Conservation (phyloP, 2,888 invertebrate genomes). For the Drosophila eohydei region DNA sequence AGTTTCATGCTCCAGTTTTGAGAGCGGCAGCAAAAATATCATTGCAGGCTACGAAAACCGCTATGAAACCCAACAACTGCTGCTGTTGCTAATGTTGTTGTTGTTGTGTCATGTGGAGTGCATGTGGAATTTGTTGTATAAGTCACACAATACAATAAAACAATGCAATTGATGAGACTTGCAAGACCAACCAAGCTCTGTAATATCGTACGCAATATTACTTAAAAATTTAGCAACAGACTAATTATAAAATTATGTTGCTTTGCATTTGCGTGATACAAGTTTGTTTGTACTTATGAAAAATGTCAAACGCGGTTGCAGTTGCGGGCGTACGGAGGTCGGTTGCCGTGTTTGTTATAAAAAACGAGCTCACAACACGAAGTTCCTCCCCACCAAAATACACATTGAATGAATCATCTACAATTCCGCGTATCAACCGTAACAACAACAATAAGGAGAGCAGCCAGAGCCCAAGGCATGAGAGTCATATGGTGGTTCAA, state of each 20-base stretch:
- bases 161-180: slow-evolving; percentile 35
- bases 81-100: slow-evolving; percentile 1
- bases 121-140: slow-evolving; percentile 56
- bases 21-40: slow-evolving; percentile 31
- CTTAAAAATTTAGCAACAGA: slow-evolving; percentile 15
- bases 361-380: slow-evolving; percentile 69
- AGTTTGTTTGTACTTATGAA: slow-evolving; percentile 25
- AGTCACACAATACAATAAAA: slow-evolving; percentile 27
- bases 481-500: slow-evolving; percentile 70
- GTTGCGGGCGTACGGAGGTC: slow-evolving; percentile 20
- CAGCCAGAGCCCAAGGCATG: slow-evolving; percentile 33
- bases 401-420: slow-evolving; percentile 63
- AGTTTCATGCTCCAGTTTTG: slow-evolving; percentile 55
- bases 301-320: slow-evolving; percentile 36
- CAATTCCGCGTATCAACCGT: slow-evolving; percentile 68
- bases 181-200: not conserved
- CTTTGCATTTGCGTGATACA: slow-evolving; percentile 39
- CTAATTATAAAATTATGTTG: slow-evolving; percentile 39
- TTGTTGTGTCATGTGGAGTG: slow-evolving; percentile 53
- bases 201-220: slow-evolving; percentile 45
- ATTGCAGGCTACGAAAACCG: slow-evolving; percentile 28
- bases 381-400: slow-evolving; percentile 39
- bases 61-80: slow-evolving; percentile 30
- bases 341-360: slow-evolving; percentile 53
- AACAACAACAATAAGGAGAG: slow-evolving; percentile 22